Percentiles rank a stretch among this genome's conserved stretches.
These are phyloP conservation scores for Drosophila dunni DNA, from an alignment of 1,140 invertebrate species.

Conservation along the genomic window DNA sequence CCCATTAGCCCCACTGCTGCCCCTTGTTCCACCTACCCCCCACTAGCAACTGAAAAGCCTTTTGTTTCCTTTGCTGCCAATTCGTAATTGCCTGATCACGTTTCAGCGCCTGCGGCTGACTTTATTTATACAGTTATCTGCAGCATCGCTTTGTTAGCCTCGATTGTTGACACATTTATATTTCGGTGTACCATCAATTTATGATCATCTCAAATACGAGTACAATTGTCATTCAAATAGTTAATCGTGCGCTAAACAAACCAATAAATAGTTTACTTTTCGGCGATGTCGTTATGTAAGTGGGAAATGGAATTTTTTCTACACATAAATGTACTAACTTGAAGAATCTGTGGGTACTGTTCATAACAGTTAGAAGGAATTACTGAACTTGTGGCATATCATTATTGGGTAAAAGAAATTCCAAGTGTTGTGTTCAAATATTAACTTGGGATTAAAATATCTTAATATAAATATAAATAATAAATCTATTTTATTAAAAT, in stretches of 20 bases:
- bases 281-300: neutral
- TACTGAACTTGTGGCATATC: no score
- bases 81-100: conserved; percentile 50
- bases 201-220: conserved; percentile 52
- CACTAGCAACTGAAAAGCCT: conserved; percentile 16
- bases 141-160: conserved; percentile 47
- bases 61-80: conserved; percentile 20
- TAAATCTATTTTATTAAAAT: no score
- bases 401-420: no score
- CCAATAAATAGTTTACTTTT: neutral
- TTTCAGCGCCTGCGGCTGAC: conserved; percentile 32
- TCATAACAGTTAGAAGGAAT: no score
- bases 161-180: conserved; percentile 70
- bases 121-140: conserved; percentile 38
- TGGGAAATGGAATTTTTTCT: neutral
- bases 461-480: no score
- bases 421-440: no score
- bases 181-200: conserved; percentile 59
- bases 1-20: neutral
- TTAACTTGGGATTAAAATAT: no score
- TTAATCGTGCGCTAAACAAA: neutral
- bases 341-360: no score
- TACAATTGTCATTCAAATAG: conserved; percentile 46
- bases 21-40: neutral
- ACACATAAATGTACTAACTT: neutral